phyloP scores from a whole-genome alignment of 2,797 vertebrate species.

The Emys orbicularis region DNA sequence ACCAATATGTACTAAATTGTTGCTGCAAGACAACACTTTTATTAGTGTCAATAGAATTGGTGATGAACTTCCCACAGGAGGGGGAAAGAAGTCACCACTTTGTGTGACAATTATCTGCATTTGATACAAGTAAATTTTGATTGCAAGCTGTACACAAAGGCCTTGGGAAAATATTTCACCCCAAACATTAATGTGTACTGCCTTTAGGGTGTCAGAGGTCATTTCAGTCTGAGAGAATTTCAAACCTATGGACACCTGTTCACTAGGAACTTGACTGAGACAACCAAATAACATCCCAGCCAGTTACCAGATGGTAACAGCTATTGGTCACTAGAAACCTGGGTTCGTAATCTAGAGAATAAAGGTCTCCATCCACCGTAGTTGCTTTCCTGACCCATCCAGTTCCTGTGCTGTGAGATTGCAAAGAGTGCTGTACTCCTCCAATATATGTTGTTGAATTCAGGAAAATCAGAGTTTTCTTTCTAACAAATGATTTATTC shows the following conservation, averaged over 20 bases:
- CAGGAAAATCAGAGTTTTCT: constrained; percentile 12
- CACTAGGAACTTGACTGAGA: not conserved
- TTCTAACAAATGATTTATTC: constrained; percentile 44
- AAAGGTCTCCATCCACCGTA: not conserved
- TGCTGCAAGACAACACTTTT: not conserved
- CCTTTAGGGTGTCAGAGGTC: not conserved
- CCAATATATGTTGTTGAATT: constrained; percentile 2
- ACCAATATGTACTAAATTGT: not conserved
- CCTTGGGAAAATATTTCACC: not conserved
- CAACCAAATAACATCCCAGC: not conserved
- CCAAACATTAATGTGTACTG: not conserved
- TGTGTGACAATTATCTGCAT: not conserved
- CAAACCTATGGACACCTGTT: not conserved
- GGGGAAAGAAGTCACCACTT: not conserved
- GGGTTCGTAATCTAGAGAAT: not conserved
- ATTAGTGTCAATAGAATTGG: not conserved
- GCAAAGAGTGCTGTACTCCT: constrained; percentile 7
- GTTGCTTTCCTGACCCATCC: not conserved
- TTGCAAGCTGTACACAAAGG: not conserved
- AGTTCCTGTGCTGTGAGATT: not conserved
- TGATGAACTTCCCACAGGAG: not conserved
- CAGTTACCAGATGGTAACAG: not conserved
- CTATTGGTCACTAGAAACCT: not conserved
- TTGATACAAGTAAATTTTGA: not conserved
- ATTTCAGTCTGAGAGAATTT: not conserved